A percentile compares a stretch with the other conserved stretches of the same genome.
These are phyloP conservation scores for Pantherophis guttatus DNA, from an alignment of 2,113 vertebrate genomes.

Conservation along the genomic window DNA sequence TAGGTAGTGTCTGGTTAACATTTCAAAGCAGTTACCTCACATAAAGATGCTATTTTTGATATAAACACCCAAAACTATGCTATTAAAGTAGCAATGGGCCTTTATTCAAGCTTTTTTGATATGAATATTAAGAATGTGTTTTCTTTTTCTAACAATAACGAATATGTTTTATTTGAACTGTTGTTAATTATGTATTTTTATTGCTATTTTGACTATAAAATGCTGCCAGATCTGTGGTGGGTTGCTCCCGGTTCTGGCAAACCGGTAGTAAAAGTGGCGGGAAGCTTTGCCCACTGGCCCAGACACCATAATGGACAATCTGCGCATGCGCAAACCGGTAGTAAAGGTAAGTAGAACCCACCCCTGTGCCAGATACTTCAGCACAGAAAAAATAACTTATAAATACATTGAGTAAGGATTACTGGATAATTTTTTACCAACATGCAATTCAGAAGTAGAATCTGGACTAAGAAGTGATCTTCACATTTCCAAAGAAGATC, in stretches of 20 bases:
- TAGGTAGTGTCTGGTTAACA: neutral
- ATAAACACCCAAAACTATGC: neutral
- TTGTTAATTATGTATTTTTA: neutral
- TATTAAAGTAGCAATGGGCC: neutral
- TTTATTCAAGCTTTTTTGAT: neutral
- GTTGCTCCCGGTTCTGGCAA: no score
- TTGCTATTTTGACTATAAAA: neutral
- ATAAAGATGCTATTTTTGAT: neutral
- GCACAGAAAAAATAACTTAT: neutral
- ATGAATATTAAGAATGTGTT: neutral
- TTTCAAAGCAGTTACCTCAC: neutral
- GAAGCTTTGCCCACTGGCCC: no score
- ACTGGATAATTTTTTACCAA: neutral
- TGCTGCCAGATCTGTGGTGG: neutral
- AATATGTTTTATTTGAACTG: neutral
- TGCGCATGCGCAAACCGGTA: no score
- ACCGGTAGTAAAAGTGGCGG: no score
- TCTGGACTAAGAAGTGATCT: neutral
- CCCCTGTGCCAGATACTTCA: neutral
- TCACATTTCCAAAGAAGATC: neutral
- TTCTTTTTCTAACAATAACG: neutral
- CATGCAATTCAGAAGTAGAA: neutral
- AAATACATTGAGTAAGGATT: neutral
- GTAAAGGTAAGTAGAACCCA: no score
- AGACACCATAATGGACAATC: no score